A percentile compares a stretch with the other conserved stretches of the same genome.
These are phyloP conservation scores for Pristionchus pacificus DNA, from an alignment of 1,140 invertebrate species.

Conservation along the genomic window DNA sequence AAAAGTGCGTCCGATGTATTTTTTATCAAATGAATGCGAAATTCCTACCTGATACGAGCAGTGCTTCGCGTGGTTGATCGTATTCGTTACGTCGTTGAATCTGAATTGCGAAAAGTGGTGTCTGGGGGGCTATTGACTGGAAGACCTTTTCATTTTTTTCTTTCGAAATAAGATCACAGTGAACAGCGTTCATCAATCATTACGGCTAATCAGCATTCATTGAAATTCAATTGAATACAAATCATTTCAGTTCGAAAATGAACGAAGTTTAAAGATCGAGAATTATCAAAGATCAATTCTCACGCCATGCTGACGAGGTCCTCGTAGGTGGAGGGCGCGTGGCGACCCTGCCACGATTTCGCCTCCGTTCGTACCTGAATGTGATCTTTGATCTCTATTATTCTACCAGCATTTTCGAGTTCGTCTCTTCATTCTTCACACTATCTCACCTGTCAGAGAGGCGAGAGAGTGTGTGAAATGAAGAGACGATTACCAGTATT, in stretches of 20 bases:
- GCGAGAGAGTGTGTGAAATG: too few relatives aligned
- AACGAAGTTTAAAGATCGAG: neutral
- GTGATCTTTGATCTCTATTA: too few relatives aligned
- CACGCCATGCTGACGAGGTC: slow-evolving; percentile 21
- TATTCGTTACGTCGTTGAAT: slow-evolving; percentile 25
- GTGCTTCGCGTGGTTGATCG: slow-evolving; percentile 23
- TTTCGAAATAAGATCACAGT: neutral
- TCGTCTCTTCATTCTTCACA: too few relatives aligned
- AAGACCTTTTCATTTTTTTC: neutral
- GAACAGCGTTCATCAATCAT: neutral
- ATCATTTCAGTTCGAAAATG: neutral
- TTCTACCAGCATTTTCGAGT: too few relatives aligned
- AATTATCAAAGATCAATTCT: slow-evolving; percentile 1
- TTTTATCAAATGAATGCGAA: too few relatives aligned
- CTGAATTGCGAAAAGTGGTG: too few relatives aligned
- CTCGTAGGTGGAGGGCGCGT: slow-evolving; percentile 17
- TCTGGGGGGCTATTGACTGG: too few relatives aligned
- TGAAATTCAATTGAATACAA: neutral
- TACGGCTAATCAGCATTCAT: slow-evolving; percentile 4
- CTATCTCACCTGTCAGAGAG: too few relatives aligned
- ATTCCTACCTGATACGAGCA: neutral
- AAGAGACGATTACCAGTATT: too few relatives aligned
- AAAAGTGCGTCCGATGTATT: too few relatives aligned
- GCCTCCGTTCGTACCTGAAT: too few relatives aligned
- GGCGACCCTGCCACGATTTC: too few relatives aligned